These are phyloP conservation scores for Helicoverpa zea DNA, from an alignment of 1,140 invertebrate genomes.

Conservation along the genomic window DNA sequence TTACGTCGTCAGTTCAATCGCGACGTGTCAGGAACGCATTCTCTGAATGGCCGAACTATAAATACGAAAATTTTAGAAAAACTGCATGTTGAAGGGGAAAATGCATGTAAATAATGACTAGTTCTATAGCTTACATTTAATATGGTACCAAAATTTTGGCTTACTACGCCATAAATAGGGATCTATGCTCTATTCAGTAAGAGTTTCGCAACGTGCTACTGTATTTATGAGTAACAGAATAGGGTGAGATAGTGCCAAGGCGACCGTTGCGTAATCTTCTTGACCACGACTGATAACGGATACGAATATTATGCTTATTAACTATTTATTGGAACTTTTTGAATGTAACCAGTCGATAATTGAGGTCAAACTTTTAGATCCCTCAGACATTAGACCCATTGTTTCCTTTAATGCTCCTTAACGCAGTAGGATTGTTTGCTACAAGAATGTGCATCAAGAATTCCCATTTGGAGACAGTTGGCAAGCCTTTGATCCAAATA, in stretches of 20 bases:
- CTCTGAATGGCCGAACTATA: too few relatives aligned
- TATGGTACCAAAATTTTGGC: background rate
- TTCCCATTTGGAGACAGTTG: background rate
- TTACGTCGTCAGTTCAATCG: too few relatives aligned
- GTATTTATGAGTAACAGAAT: background rate
- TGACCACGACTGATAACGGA: conserved; percentile 7
- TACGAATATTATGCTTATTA: background rate
- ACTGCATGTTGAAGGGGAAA: too few relatives aligned
- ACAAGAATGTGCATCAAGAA: too few relatives aligned
- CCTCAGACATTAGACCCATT: background rate
- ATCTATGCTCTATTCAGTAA: background rate
- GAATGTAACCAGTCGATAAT: background rate
- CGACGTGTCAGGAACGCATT: too few relatives aligned
- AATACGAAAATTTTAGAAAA: too few relatives aligned
- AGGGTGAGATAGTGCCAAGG: conserved; percentile 28
- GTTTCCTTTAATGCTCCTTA: background rate
- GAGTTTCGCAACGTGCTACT: conserved; percentile 7
- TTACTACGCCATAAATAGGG: background rate
- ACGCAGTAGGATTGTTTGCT: background rate
- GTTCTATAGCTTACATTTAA: background rate
- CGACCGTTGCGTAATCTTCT: conserved; percentile 26
- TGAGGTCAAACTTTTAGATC: conserved; percentile 1
- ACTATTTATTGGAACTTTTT: conserved; percentile 33
- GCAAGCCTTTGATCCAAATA: background rate
- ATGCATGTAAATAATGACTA: too few relatives aligned